Evolutionary conservation across 2,888 invertebrate genomes (phyloP).

Genomic region (Adelognathus sp.): DNA sequence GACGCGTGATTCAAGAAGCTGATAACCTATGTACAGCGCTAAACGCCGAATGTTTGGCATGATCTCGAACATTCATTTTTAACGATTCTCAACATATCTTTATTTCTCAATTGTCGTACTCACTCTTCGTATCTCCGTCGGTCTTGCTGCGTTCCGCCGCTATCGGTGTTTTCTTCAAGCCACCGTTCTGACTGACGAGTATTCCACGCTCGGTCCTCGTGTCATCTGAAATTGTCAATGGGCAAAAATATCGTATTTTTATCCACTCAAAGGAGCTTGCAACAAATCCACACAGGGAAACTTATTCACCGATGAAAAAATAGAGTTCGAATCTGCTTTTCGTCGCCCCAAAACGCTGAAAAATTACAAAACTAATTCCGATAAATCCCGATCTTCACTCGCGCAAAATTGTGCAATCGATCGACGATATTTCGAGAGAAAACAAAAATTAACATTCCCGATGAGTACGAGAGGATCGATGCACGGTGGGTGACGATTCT

Average conservation of each 20-base stretch:
- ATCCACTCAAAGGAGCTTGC: too few species aligned
- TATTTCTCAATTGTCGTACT: slow-evolving; percentile 42
- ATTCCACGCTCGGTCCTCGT: slow-evolving; percentile 68
- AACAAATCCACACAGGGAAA: too few species aligned
- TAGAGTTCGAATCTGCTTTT: background rate
- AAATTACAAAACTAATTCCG: too few species aligned
- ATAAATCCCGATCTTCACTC: too few species aligned
- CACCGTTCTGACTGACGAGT: slow-evolving; percentile 75
- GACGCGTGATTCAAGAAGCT: slow-evolving; percentile 41
- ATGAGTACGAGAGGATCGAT: background rate
- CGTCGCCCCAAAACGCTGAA: background rate
- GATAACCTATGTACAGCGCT: slow-evolving; percentile 13
- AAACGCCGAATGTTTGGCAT: slow-evolving; percentile 45
- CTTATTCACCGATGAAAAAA: too few species aligned
- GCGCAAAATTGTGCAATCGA: background rate
- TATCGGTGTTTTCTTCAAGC: slow-evolving; percentile 63
- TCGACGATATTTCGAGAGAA: background rate
- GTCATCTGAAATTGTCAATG: slow-evolving; percentile 74
- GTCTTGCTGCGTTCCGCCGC: slow-evolving; percentile 43
- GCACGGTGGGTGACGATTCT: slow-evolving; percentile 14
- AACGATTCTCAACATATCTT: background rate
- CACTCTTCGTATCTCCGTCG: slow-evolving; percentile 61
- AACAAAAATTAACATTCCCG: too few species aligned
- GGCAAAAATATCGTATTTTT: background rate
- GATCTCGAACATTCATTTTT: background rate